Evolutionary conservation across 2,888 invertebrate genomes (phyloP), one percentile per base, ranked within the genome.

Genomic region (Aricia artaxerxes): DNA sequence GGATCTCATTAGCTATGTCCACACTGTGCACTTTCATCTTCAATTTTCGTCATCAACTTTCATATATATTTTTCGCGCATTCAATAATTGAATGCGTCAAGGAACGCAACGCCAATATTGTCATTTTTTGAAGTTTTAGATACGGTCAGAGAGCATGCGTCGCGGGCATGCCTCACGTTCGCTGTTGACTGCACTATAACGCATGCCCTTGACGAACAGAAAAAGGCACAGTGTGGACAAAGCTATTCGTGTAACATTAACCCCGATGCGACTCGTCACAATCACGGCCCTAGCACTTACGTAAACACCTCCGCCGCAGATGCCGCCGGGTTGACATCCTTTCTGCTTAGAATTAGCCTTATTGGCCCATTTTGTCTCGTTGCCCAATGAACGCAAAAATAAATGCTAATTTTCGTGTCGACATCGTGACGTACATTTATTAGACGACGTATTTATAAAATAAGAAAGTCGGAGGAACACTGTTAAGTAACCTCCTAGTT

Each of bases 161-260:
- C 24, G 24, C 24, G 24, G 24, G 24, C 24, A 24, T 24, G 24
- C 24, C 24, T 24, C 24, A 24, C 24, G 24, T 24, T 24, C 24
- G 24, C 24, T 24, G 24, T 24, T 24, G 24, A 24, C 24, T 24
- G 24, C 24, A 24, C 24, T 24, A 24, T 24, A 24, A 24, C 24
- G 24, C 24, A 24, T 24, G 24, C 24, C 24, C 24, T 24, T 24
- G 24, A 24, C 24, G 24, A 24, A 24, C 24, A 24, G 24, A 24
- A 24, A 24, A 24, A 24, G 24, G 24, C 24, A 24, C 24, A 24
- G 24, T 24, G 24, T 24, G 24, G 24, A 24, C 24, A 24, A 24
- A 24, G 24, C 24, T 24, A 24, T 84, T 84, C 83, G 82, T 86
- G 88, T 89, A 88, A 87, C 88, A 87, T 90, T 91, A 90, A 89